Conservation (phyloP, 2,797 vertebrate genomes). For the Hybognathus amarus region DNA sequence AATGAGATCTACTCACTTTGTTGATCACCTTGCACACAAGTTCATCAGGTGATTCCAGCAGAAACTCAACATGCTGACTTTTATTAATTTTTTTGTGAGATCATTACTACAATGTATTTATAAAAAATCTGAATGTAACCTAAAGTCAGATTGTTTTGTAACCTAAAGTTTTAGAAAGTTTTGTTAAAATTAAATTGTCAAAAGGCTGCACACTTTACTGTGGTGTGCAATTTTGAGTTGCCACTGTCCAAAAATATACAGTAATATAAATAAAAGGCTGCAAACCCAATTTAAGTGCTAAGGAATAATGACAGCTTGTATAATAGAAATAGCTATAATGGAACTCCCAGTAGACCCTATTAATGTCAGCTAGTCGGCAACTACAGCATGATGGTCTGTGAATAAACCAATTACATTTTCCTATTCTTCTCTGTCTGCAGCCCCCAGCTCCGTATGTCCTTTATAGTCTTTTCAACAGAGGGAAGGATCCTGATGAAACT, state of each 20-base stretch:
- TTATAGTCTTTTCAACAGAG: slow-evolving; percentile 95
- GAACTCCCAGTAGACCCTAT: background rate
- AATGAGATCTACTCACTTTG: slow-evolving; percentile 98
- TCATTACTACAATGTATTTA: background rate
- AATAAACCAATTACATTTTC: background rate
- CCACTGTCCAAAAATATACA: background rate
- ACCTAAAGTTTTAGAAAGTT: background rate
- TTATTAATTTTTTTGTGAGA: background rate
- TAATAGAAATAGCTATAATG: background rate
- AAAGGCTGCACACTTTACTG: background rate
- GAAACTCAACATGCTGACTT: background rate
- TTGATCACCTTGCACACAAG: slow-evolving; percentile 93
- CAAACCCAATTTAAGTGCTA: background rate
- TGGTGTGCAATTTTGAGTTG: background rate
- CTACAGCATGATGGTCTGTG: background rate
- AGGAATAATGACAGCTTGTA: background rate
- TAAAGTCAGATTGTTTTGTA: background rate
- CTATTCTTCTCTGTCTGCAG: slow-evolving; percentile 68
- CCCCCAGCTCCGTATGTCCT: slow-evolving; percentile 97
- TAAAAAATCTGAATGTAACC: background rate
- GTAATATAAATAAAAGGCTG: background rate
- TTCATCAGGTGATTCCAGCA: slow-evolving; percentile 88
- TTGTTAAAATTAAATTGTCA: background rate
- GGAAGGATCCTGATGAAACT: slow-evolving; percentile 90
- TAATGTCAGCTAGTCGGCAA: background rate